Percentiles rank a stretch among this genome's conserved stretches.
phyloP scores from a whole-genome alignment of 1,140 invertebrate species.

The Drosophila carrolli region DNA sequence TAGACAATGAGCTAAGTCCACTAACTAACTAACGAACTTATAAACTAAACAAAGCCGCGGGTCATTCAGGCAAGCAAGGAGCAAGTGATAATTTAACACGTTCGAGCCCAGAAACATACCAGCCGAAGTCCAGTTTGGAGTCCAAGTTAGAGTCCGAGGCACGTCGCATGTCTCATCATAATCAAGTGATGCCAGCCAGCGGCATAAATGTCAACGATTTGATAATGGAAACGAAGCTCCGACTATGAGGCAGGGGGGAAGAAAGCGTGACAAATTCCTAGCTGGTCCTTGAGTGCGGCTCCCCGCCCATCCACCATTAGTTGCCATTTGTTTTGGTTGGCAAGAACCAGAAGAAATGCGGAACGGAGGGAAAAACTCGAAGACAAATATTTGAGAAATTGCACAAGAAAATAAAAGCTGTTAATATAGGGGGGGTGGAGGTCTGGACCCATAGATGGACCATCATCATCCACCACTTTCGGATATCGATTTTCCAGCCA shows the following conservation, averaged over 20 bases:
- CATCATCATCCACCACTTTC: conserved; percentile 40
- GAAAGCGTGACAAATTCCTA: conserved; percentile 63
- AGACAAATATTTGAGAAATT: conserved; percentile 80
- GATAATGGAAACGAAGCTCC: conserved; percentile 64
- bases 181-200: conserved; percentile 74
- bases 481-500: conserved; percentile 63
- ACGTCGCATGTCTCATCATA: conserved; percentile 70
- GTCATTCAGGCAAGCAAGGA: conserved; percentile 33
- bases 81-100: conserved; percentile 72
- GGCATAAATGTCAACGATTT: conserved; percentile 83
- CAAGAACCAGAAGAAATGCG: conserved; percentile 10
- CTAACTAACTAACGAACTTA: conserved; percentile 75
- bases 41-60: conserved; percentile 74
- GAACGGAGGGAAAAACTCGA: conserved; percentile 30
- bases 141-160: conserved; percentile 16
- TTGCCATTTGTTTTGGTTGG: conserved; percentile 75
- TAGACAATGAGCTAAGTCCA: conserved; percentile 42
- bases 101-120: conserved; percentile 31
- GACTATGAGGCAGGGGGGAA: not conserved
- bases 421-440: conserved; percentile 41
- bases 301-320: conserved; percentile 50
- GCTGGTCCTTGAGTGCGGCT: conserved; percentile 57
- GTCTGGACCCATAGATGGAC: conserved; percentile 17
- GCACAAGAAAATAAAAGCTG: conserved; percentile 69
- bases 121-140: conserved; percentile 1